A percentile compares a stretch with the other conserved stretches of the same genome.
phyloP scores from a whole-genome alignment of 2,797 vertebrate genomes.

The Scyliorhinus canicula region DNA sequence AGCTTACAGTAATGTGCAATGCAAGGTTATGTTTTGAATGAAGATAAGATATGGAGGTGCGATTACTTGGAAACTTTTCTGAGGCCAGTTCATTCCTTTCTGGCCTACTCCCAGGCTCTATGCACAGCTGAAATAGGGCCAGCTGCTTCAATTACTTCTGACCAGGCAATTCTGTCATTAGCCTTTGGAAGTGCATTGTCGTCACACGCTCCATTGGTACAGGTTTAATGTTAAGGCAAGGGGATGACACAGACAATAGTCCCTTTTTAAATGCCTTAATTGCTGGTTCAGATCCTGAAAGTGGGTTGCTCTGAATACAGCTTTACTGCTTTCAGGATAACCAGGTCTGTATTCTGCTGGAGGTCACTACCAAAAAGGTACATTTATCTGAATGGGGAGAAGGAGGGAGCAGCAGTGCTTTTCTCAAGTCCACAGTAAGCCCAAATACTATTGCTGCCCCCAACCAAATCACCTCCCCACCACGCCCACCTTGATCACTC shows the following conservation, averaged over 20 bases:
- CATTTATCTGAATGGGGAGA: neutral
- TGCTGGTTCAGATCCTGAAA: neutral
- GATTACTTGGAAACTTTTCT: neutral
- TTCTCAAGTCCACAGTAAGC: neutral
- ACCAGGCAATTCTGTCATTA: neutral
- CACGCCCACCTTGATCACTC: neutral
- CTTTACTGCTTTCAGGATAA: neutral
- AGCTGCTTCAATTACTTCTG: neutral
- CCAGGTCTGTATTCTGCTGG: too few species aligned
- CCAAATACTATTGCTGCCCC: neutral
- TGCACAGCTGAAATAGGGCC: neutral
- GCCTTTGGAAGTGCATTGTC: neutral
- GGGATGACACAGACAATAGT: neutral
- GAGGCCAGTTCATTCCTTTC: neutral
- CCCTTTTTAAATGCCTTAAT: neutral
- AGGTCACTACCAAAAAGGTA: neutral
- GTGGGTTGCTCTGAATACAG: neutral
- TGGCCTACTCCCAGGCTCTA: neutral
- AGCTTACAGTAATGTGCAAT: neutral
- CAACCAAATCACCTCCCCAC: neutral
- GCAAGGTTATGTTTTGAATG: neutral
- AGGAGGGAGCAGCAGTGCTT: neutral
- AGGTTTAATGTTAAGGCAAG: neutral
- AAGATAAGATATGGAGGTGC: neutral
- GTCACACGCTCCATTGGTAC: neutral